phyloP scores from a whole-genome alignment of 2,113 vertebrate genomes.

The Asarcornis scutulata region DNA sequence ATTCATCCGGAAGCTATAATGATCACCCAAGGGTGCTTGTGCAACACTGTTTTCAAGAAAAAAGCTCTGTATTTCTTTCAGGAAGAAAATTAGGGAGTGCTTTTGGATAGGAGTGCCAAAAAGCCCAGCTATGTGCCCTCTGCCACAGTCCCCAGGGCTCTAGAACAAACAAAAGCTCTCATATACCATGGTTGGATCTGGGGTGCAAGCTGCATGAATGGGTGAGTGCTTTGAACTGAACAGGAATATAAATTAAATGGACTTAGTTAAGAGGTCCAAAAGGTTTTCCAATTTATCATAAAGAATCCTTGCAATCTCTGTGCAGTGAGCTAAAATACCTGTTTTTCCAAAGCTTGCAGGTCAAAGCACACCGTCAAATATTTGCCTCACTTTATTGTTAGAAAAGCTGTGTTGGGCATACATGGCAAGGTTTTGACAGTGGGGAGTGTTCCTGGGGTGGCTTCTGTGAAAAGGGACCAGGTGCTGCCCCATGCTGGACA shows the following conservation, averaged over 20 bases:
- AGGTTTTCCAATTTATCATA: not conserved
- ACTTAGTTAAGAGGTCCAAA: not conserved
- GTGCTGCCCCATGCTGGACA: accelerated
- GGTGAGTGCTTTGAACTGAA: not conserved
- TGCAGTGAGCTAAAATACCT: not conserved
- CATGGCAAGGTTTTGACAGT: not conserved
- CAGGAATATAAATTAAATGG: not conserved
- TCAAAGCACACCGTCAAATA: not conserved
- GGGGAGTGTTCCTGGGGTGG: not conserved
- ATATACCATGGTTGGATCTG: not conserved
- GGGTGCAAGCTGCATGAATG: not conserved
- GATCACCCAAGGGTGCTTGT: not conserved
- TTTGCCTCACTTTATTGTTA: not conserved
- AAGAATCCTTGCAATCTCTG: not conserved
- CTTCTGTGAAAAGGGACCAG: not conserved
- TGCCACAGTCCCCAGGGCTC: not conserved
- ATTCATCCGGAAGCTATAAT: not conserved
- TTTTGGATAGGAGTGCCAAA: not conserved
- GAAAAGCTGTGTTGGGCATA: not conserved
- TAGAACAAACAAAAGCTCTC: not conserved
- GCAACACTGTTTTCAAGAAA: not conserved
- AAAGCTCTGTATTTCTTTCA: not conserved
- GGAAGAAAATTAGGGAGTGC: not conserved
- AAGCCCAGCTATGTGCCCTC: not conserved
- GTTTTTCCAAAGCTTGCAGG: not conserved